Conservation (phyloP, 2,888 invertebrate genomes). For the Eupelmus urozonus region DNA sequence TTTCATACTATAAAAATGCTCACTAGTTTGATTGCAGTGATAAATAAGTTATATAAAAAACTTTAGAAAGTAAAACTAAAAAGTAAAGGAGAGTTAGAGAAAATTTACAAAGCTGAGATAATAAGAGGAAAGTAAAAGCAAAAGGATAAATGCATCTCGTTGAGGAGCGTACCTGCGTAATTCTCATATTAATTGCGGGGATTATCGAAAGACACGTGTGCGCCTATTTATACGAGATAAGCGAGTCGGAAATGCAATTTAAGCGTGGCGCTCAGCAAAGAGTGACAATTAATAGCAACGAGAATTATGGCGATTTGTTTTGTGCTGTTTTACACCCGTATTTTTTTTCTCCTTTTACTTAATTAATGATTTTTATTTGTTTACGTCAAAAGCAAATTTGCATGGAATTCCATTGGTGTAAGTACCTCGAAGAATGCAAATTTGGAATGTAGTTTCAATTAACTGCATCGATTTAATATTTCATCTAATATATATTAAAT, state of each 20-base stretch:
- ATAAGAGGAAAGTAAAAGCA: neutral
- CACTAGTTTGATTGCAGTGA: too few species aligned
- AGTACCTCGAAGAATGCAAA: too few species aligned
- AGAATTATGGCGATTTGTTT: conserved; percentile 1
- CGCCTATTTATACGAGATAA: conserved; percentile 25
- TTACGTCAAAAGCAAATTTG: too few species aligned
- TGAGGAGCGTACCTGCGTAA: neutral
- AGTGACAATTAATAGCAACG: conserved; percentile 2
- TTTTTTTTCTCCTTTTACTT: too few species aligned
- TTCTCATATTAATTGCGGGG: conserved; percentile 2
- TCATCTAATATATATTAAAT: too few species aligned
- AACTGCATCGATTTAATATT: too few species aligned
- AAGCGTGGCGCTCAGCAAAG: neutral
- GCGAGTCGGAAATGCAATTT: conserved; percentile 21
- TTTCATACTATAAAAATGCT: too few species aligned
- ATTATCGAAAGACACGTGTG: conserved; percentile 10
- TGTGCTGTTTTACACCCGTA: too few species aligned
- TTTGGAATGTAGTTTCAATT: too few species aligned
- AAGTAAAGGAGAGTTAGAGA: neutral
- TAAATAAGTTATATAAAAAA: too few species aligned
- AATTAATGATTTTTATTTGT: too few species aligned
- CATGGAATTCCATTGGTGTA: too few species aligned
- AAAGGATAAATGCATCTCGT: neutral
- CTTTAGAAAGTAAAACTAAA: neutral
- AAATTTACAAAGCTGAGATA: neutral